Base-by-base conservation (phyloP, 2,888 invertebrate species). In the Hirtodrosophila duncani region DNA sequence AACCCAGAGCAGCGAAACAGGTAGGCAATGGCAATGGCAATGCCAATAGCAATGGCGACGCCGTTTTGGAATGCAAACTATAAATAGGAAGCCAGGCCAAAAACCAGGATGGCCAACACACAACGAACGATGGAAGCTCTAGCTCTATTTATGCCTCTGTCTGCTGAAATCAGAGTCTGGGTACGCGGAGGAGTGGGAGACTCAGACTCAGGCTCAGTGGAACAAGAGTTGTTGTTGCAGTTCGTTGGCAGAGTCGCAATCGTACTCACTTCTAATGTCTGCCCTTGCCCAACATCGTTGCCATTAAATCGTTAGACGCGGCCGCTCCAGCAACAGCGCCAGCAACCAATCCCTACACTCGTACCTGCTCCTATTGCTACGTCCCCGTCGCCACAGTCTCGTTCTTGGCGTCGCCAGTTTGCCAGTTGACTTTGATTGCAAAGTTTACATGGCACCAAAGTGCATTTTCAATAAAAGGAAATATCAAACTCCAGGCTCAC, bases 371-470 rank as follows among this genome's bases (percentile, higher is more conserved):
- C 34, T 43, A 41, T n/a, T 26, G 38, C 23, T 37, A 14, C 27
- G 10, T 6, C 13, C 13, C 10, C n/a, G 17, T 16, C 3, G 21
- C 36, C 36, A 9, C 29, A 42, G 21, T 43, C 44, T 55, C 43
- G 34, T 52, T 60, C 58, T 57, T 53, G 44, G 29, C 59, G 58
- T 53, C 64, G 48, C 59, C 51, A 50, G 59, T 55, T 63, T 57
- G 58, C 24, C 58, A 20, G 61, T 69, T 72, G 78, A 72, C 81
- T 82, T 82, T 82, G 79, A 81, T 79, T 79, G 82, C 71, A 82
- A 79, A 79, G 64, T 79, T 79, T 79, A 81, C 81, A 79, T 81
- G 82, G 81, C 72, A 81, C 79, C 82, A 80, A 80, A 82, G 81
- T 82, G 77, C 81, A 78, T 78, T 80, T 78, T 78, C 82, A 78